These are phyloP conservation scores for Eospalax fontanierii DNA, from an alignment of 2,797 vertebrate species.

Conservation along the genomic window DNA sequence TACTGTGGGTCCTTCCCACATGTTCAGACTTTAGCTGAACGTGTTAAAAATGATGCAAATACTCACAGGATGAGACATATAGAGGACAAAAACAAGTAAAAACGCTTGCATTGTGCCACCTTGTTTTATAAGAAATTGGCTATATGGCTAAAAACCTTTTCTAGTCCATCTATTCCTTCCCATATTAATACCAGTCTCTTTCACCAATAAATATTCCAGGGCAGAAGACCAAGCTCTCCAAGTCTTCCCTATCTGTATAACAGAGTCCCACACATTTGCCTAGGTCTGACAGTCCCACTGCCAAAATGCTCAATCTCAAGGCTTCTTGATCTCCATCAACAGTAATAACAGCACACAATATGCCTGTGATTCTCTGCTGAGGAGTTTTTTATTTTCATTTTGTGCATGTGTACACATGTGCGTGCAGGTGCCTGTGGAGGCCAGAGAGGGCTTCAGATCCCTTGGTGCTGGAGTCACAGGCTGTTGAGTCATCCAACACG, in stretches of 20 bases:
- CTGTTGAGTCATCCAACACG: background rate
- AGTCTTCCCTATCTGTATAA: background rate
- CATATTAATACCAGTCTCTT: background rate
- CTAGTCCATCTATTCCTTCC: background rate
- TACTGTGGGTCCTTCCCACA: background rate
- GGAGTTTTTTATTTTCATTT: background rate
- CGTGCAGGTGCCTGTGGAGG: background rate
- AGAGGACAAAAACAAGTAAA: slow-evolving; percentile 4
- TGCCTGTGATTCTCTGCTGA: background rate
- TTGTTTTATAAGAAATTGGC: slow-evolving; percentile 46
- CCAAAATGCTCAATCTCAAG: slow-evolving; percentile 11
- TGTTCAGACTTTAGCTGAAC: slow-evolving; percentile 59
- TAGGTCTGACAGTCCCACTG: background rate
- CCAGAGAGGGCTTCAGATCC: background rate
- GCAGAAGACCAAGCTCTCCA: slow-evolving; percentile 2
- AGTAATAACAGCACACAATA: too few species aligned
- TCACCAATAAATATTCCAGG: slow-evolving; percentile 45
- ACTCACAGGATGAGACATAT: slow-evolving; percentile 7
- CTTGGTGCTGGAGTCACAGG: too few species aligned
- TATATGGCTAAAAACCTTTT: background rate
- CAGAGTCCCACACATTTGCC: background rate
- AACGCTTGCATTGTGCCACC: background rate
- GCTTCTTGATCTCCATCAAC: background rate
- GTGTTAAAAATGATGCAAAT: background rate
- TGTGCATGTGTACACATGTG: too few species aligned